phyloP scores from a whole-genome alignment of 2,797 vertebrate genomes.

The Apodemus agrarius region DNA sequence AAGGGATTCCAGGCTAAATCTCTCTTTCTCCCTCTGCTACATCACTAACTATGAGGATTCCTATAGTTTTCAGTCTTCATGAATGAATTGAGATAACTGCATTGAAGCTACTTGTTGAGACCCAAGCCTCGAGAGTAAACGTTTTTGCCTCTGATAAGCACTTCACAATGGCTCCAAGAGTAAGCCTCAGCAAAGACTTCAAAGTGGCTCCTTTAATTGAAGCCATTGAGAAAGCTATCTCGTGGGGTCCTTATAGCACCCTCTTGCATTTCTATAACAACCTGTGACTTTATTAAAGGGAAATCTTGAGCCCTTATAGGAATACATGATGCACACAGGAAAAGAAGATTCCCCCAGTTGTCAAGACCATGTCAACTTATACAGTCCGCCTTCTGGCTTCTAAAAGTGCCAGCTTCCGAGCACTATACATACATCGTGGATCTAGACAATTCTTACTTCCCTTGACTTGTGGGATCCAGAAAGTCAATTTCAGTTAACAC shows the following conservation, averaged over 20 bases:
- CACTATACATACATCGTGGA: background rate
- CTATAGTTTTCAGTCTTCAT: slow-evolving; percentile 66
- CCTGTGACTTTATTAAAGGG: background rate
- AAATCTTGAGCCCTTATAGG: slow-evolving; percentile 34
- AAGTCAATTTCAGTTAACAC: background rate
- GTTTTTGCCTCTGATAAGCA: slow-evolving; percentile 53
- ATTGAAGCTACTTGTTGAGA: slow-evolving; percentile 66
- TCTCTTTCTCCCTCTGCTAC: slow-evolving; percentile 63
- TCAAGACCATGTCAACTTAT: background rate
- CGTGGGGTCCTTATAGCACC: background rate
- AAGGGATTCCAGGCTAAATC: slow-evolving; percentile 72
- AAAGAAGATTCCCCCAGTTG: background rate
- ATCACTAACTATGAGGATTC: slow-evolving; percentile 61
- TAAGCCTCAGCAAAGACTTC: slow-evolving; percentile 51
- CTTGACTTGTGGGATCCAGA: background rate
- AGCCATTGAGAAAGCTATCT: slow-evolving; percentile 40
- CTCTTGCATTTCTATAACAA: slow-evolving; percentile 66
- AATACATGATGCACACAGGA: slow-evolving; percentile 62
- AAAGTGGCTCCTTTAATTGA: slow-evolving; percentile 54
- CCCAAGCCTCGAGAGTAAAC: slow-evolving; percentile 38
- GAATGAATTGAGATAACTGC: slow-evolving; percentile 60
- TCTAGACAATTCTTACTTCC: slow-evolving; percentile 21
- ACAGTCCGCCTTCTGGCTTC: background rate
- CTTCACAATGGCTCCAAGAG: slow-evolving; percentile 66
- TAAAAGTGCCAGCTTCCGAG: background rate